These are phyloP conservation scores for Ypsolopha scabrella DNA, from an alignment of 2,888 invertebrate species.

Conservation along the genomic window DNA sequence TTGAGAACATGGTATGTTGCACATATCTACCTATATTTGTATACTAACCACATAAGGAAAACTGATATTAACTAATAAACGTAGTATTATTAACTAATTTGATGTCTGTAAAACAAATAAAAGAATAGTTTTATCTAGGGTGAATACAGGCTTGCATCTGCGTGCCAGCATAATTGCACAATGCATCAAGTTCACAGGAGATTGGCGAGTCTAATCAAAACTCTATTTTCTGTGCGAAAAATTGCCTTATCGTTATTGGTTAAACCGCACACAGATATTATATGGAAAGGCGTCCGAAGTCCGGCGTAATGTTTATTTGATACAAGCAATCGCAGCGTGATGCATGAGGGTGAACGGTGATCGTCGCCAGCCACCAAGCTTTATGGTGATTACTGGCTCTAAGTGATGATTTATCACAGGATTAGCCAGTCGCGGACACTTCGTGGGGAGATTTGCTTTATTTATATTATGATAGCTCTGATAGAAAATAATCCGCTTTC, in stretches of 20 bases:
- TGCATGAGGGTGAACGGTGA: conserved; percentile 42
- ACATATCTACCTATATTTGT: too few relatives aligned
- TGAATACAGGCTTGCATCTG: too few relatives aligned
- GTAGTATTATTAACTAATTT: too few relatives aligned
- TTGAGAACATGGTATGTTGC: too few relatives aligned
- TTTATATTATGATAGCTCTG: conserved; percentile 49
- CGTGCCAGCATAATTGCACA: too few relatives aligned
- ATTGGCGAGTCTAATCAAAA: conserved; percentile 34
- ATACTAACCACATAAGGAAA: too few relatives aligned
- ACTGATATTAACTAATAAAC: too few relatives aligned
- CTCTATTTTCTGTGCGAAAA: conserved; percentile 37
- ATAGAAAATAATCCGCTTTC: conserved; percentile 45
- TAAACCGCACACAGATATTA: conserved; percentile 32
- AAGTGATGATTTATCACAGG: conserved; percentile 67
- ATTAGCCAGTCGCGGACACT: conserved; percentile 56
- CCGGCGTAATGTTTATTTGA: conserved; percentile 61
- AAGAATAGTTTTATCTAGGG: too few relatives aligned
- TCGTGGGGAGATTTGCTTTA: conserved; percentile 56
- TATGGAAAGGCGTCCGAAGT: conserved; percentile 36
- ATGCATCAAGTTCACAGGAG: too few relatives aligned
- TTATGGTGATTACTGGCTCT: conserved; percentile 65
- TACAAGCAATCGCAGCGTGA: conserved; percentile 63
- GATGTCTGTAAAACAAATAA: too few relatives aligned
- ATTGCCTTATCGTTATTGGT: conserved; percentile 43
- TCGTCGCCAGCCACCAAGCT: conserved; percentile 26